A percentile compares a stretch with the other conserved stretches of the same genome.
phyloP scores from a whole-genome alignment of 2,888 invertebrate species.

The Drosophila meridionalis region DNA sequence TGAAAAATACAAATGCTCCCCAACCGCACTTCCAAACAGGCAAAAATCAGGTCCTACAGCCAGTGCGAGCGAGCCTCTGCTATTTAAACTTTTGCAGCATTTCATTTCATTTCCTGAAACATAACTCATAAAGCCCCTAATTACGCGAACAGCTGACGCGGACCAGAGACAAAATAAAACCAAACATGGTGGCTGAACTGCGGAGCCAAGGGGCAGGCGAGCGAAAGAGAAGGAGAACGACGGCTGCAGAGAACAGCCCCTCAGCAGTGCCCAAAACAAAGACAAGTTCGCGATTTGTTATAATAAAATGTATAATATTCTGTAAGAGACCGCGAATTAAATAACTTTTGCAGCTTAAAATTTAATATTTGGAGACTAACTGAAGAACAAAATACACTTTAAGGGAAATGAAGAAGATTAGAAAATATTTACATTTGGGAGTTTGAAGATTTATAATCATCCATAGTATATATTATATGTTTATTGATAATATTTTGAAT shows the following conservation, averaged over 20 bases:
- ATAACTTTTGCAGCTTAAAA: not conserved
- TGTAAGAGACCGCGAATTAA: constrained; percentile 6
- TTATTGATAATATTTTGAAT: too few relatives aligned
- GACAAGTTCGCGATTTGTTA: constrained; percentile 8
- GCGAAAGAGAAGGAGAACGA: not conserved
- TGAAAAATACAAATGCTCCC: constrained; percentile 1
- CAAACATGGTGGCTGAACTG: constrained; percentile 5
- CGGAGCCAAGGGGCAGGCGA: not conserved
- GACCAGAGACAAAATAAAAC: constrained; percentile 42
- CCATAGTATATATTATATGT: too few relatives aligned
- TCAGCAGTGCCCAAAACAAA: not conserved
- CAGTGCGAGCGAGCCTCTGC: constrained; percentile 14
- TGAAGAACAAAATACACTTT: not conserved
- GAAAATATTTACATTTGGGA: too few relatives aligned
- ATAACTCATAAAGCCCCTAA: constrained; percentile 74
- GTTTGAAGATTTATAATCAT: too few relatives aligned
- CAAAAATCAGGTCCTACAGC: constrained; percentile 7
- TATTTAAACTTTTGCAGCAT: constrained; percentile 51
- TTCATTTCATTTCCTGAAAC: constrained; percentile 32
- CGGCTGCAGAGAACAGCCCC: not conserved
- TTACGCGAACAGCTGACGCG: constrained; percentile 74
- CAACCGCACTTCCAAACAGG: not conserved
- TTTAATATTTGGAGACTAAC: not conserved
- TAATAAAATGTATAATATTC: constrained; percentile 11
- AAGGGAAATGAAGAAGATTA: too few relatives aligned